phyloP scores from a whole-genome alignment of 1,140 invertebrate species.

The Rhyzopertha dominica region DNA sequence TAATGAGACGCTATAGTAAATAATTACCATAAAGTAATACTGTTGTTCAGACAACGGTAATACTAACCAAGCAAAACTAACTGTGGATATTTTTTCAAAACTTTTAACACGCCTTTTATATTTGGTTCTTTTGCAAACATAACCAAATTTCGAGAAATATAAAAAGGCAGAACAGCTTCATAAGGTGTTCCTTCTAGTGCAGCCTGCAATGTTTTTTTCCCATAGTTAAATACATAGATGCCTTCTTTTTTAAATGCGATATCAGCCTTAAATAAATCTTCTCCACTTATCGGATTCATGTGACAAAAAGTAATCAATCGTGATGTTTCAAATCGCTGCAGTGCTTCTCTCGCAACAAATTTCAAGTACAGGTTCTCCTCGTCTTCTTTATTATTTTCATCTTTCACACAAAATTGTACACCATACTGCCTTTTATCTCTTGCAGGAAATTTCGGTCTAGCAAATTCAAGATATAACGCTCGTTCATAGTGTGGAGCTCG shows the following conservation, averaged over 20 bases:
- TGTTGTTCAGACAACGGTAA: too few relatives aligned
- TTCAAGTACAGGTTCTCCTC: conserved; percentile 60
- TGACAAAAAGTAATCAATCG: conserved; percentile 66
- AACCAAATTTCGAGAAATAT: conserved; percentile 53
- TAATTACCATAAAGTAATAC: too few relatives aligned
- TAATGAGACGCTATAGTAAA: too few relatives aligned
- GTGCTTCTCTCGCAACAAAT: conserved; percentile 63
- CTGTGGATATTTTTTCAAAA: conserved; percentile 57
- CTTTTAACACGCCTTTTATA: conserved; percentile 52
- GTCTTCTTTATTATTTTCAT: conserved; percentile 23
- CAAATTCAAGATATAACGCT: conserved; percentile 55
- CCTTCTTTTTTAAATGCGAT: conserved; percentile 56
- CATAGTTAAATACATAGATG: conserved; percentile 62
- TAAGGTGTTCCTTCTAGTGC: conserved; percentile 58
- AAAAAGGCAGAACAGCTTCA: conserved; percentile 54
- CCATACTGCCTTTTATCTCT: conserved; percentile 38
- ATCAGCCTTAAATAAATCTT: conserved; percentile 56
- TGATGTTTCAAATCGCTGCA: conserved; percentile 63
- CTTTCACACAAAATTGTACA: conserved; percentile 38
- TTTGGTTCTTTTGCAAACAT: conserved; percentile 60
- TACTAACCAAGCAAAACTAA: conserved; percentile 62
- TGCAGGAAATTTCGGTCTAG: conserved; percentile 54
- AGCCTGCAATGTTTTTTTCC: conserved; percentile 52
- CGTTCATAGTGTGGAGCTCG: conserved; percentile 60
- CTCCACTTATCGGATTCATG: conserved; percentile 57